Evolutionary conservation across 2,888 invertebrate genomes (phyloP), one percentile per base, ranked within the genome.

Genomic region (Eledona agricola): DNA sequence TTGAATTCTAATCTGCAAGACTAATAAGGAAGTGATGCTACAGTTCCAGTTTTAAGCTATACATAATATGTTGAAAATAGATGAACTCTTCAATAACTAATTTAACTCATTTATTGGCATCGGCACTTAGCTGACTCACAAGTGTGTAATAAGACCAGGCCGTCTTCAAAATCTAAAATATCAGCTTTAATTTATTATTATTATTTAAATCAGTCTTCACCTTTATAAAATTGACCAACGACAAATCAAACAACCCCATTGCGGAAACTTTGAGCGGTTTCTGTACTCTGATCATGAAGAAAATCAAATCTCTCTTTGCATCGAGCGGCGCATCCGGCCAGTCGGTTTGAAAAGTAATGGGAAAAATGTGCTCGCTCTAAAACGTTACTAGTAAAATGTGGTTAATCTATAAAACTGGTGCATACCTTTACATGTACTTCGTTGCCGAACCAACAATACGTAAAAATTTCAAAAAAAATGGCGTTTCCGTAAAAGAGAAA

Each of bases 361-460:
- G 2, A 3, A 16, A 17, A 15, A 40, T 3, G 2, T 26, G 2
- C 9, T 6, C 1, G 9, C 40, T 40, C 26, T 26, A 23, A 3
- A 25, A 25, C 3, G 7, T n/a, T 29, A 5, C 11, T 10, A 5
- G 12, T 10, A 29, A 13, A 13, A 29, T 5, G 9, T 10, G 20
- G 20, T 34, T 3, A 2, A 11, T 15, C 7, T 2, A 5, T 15
- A 7, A 4, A 9, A 34, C 5, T 29, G 3, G 11, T 4, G 2
- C 7, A 2, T 26, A 40, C 40, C 16, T 40, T 16, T 1, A 26
- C 4, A 17, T 26, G 10, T n/a, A 40, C 26, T 15, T 25, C 28
- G 15, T 40, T 40, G n/a, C 40, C 40, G 12, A 25, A 40, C 40
- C 40, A 40, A 10, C 40, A 40, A 16, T 16, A 40, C 1, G 16